Evolutionary conservation across 2,888 invertebrate genomes (phyloP).

Genomic region (Idaea aversata): DNA sequence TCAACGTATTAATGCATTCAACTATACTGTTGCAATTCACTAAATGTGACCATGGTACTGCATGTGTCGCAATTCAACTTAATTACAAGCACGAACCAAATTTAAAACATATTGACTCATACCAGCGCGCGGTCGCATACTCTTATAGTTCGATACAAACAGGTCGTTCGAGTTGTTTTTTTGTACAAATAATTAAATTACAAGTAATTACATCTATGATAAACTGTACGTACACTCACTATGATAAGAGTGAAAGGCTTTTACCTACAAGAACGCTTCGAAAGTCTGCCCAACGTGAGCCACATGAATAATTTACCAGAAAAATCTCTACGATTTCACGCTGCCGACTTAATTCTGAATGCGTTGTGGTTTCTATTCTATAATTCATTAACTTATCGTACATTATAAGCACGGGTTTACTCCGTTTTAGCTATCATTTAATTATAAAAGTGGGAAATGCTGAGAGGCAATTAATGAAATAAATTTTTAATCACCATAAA

Average conservation of each 20-base stretch:
- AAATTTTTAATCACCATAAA: conserved; percentile 15
- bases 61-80: conserved; percentile 11
- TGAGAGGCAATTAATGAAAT: conserved; percentile 12
- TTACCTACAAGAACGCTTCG: conserved; percentile 64
- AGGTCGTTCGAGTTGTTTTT: background rate
- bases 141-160: background rate
- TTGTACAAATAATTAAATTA: conserved; percentile 8
- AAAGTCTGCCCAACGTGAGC: conserved; percentile 73
- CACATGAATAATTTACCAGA: conserved; percentile 80
- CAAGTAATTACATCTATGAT: conserved; percentile 22
- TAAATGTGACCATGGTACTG: conserved; percentile 21
- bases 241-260: conserved; percentile 78
- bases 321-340: conserved; percentile 80
- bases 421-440: conserved; percentile 33
- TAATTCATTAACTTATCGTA: conserved; percentile 66
- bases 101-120: conserved; percentile 6
- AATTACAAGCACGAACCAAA: conserved; percentile 7
- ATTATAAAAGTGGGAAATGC: conserved; percentile 18
- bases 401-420: conserved; percentile 54
- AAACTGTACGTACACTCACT: conserved; percentile 42
- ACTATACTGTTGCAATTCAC: conserved; percentile 24
- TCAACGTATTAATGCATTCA: conserved; percentile 20
- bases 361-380: conserved; percentile 75
- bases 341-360: conserved; percentile 72
- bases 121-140: background rate